A percentile compares a stretch with the other conserved stretches of the same genome.
phyloP scores from a whole-genome alignment of 2,888 invertebrate species.

The Calameuta idolon region DNA sequence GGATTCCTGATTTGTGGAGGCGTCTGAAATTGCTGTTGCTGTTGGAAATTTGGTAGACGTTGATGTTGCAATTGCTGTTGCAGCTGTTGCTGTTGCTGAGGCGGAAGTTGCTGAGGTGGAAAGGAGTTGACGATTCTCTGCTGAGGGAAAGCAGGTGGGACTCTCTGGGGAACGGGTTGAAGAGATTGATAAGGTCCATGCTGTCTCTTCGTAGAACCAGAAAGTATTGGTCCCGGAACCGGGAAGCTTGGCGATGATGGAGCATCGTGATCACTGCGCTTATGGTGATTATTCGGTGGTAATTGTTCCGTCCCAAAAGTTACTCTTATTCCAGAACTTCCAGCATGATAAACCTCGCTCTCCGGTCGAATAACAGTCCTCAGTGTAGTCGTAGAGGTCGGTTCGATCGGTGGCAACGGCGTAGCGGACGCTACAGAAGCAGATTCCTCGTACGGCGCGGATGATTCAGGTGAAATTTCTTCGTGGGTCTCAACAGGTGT shows the following conservation, averaged over 20 bases:
- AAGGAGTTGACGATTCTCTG: conserved; percentile 62
- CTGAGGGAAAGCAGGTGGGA: conserved; percentile 62
- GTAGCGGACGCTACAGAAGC: conserved; percentile 70
- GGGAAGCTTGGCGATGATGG: conserved; percentile 42
- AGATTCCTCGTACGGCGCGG: conserved; percentile 69
- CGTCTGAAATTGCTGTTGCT: conserved; percentile 39
- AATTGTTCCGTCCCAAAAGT: conserved; percentile 79
- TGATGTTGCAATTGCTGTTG: conserved; percentile 55
- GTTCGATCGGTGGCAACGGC: conserved; percentile 70
- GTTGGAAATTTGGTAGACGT: conserved; percentile 38
- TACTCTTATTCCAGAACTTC: conserved; percentile 83
- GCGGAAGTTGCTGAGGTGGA: conserved; percentile 52
- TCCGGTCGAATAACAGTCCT: conserved; percentile 89
- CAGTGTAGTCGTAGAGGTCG: conserved; percentile 86
- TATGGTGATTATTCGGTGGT: conserved; percentile 63
- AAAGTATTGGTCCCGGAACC: conserved; percentile 44
- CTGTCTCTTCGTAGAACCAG: conserved; percentile 55
- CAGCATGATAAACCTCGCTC: conserved; percentile 82
- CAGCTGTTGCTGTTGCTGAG: conserved; percentile 65
- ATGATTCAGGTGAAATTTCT: conserved; percentile 54
- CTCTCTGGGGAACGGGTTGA: conserved; percentile 49
- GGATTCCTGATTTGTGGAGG: conserved; percentile 32
- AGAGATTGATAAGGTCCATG: conserved; percentile 60
- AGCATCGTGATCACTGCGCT: conserved; percentile 53
- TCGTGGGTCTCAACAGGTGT: conserved; percentile 78